Evolutionary conservation across 2,888 invertebrate species (phyloP).

Genomic region (Luffia ferchaultella): DNA sequence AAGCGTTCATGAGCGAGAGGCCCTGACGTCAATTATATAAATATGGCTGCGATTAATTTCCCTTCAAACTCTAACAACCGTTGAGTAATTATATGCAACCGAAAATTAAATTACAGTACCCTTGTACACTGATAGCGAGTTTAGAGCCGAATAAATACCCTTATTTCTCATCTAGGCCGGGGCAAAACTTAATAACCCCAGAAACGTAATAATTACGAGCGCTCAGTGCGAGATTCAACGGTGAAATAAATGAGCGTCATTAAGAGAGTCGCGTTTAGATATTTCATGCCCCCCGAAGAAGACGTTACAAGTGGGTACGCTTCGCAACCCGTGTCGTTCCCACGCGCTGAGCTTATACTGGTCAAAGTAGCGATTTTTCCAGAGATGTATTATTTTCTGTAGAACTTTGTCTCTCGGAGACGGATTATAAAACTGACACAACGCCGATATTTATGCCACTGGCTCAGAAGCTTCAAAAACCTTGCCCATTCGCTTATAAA

Average conservation of each 20-base stretch:
- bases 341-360: constrained; percentile 41
- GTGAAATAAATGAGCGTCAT: constrained; percentile 61
- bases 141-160: constrained; percentile 51
- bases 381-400: too few relatives aligned
- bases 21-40: background rate
- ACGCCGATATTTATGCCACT: too few relatives aligned
- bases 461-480: too few relatives aligned
- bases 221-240: constrained; percentile 54
- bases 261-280: constrained; percentile 61
- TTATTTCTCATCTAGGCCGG: constrained; percentile 61
- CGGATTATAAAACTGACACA: too few relatives aligned
- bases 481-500: too few relatives aligned
- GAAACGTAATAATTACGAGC: constrained; percentile 61
- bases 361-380: too few relatives aligned
- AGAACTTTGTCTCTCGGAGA: too few relatives aligned
- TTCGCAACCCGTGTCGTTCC: constrained; percentile 40
- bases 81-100: constrained; percentile 20
- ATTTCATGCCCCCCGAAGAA: constrained; percentile 61
- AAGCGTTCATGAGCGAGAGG: too few relatives aligned
- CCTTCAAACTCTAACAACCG: constrained; percentile 39
- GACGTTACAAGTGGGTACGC: constrained; percentile 44
- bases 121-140: constrained; percentile 31
- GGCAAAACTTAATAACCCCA: constrained; percentile 64
- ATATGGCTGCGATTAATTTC: constrained; percentile 38
- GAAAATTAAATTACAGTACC: constrained; percentile 59